A percentile compares a stretch with the other conserved stretches of the same genome.
phyloP scores from a whole-genome alignment of 2,888 invertebrate genomes.

The Caenorhabditis angaria region DNA sequence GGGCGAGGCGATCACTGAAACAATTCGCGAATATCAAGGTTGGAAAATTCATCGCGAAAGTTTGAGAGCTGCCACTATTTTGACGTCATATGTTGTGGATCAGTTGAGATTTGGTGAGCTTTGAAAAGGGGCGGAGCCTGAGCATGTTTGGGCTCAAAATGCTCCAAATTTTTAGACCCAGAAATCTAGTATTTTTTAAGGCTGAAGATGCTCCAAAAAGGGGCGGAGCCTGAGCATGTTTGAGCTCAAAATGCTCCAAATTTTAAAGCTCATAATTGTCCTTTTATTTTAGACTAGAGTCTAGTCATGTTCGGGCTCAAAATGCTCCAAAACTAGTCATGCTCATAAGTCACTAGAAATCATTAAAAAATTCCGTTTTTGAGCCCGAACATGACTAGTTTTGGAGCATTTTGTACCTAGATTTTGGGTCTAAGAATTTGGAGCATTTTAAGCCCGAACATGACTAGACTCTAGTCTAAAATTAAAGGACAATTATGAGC shows the following conservation, averaged over 20 bases:
- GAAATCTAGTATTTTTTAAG: background rate
- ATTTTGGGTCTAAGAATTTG: no score
- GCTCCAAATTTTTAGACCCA: background rate
- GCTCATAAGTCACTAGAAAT: no score
- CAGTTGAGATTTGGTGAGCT: conserved; percentile 48
- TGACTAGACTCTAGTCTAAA: no score
- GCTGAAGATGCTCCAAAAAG: background rate
- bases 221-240: background rate
- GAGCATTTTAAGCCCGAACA: no score
- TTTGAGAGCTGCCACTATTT: conserved; percentile 54
- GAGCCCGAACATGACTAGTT: no score
- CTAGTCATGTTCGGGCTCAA: no score
- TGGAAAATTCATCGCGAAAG: conserved; percentile 57
- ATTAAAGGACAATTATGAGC: no score
- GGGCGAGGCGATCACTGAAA: conserved; percentile 58
- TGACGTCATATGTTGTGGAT: conserved; percentile 58
- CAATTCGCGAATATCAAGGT: conserved; percentile 57
- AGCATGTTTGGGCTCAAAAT: background rate
- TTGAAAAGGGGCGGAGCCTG: background rate
- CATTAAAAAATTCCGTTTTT: no score
- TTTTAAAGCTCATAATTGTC: background rate
- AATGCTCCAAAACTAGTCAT: no score
- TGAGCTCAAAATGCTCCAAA: background rate
- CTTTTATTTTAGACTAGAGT: background rate
- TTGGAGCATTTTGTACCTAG: no score